These are phyloP conservation scores for Coregonus suidteri DNA, from an alignment of 2,797 vertebrate species.

Conservation along the genomic window DNA sequence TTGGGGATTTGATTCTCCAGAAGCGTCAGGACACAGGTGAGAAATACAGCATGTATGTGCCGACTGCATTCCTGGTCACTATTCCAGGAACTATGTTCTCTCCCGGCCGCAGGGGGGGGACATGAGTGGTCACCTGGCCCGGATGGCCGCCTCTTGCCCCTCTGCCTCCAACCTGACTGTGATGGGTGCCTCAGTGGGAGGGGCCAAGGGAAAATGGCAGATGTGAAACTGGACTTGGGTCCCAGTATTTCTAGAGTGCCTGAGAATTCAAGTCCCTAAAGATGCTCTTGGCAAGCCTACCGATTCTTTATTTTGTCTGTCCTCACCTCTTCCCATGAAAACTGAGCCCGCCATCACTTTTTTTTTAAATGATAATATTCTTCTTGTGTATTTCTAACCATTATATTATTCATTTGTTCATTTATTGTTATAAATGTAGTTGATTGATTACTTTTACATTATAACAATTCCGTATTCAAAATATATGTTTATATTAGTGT, in stretches of 20 bases:
- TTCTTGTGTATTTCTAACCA: neutral
- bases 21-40: slow-evolving; percentile 51
- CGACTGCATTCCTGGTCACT: slow-evolving; percentile 44
- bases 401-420: no score
- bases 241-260: neutral
- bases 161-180: neutral
- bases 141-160: neutral
- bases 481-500: neutral
- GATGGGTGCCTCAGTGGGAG: neutral
- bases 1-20: neutral
- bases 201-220: neutral
- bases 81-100: slow-evolving; percentile 55
- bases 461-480: no score
- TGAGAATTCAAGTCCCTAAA: slow-evolving; percentile 8
- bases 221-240: neutral
- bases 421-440: no score
- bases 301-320: neutral
- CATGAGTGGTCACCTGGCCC: neutral
- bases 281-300: neutral
- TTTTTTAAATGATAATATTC: neutral
- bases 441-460: no score
- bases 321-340: slow-evolving; percentile 4
- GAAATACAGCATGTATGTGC: slow-evolving; percentile 71
- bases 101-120: slow-evolving; percentile 22
- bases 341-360: neutral